Evolutionary conservation across 2,888 invertebrate species (phyloP).

Genomic region (Campopleginae sp.): DNA sequence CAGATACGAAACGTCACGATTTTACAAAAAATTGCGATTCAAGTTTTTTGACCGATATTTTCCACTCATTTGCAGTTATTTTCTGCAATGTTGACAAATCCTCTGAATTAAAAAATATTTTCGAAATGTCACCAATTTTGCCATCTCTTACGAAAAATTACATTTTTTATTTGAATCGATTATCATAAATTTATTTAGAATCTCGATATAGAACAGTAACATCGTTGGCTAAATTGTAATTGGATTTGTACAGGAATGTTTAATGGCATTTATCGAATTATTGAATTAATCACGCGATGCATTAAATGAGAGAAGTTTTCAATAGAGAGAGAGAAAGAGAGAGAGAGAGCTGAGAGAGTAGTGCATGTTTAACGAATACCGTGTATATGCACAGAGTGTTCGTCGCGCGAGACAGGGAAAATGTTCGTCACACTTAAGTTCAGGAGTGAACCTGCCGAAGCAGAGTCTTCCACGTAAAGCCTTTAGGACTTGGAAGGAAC

Average conservation of each 20-base stretch:
- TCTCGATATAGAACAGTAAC: neutral
- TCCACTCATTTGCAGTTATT: no score
- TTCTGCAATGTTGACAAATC: no score
- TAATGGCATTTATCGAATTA: neutral
- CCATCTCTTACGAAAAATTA: neutral
- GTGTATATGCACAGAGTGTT: neutral
- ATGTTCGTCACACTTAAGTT: neutral
- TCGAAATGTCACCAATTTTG: no score
- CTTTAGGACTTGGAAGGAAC: neutral
- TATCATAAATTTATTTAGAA: neutral
- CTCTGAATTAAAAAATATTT: no score
- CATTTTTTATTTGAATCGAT: neutral
- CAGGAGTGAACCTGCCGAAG: neutral
- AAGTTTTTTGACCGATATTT: no score
- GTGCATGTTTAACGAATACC: neutral
- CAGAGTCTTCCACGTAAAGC: conserved; percentile 5
- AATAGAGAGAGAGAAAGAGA: neutral
- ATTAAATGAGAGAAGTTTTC: neutral
- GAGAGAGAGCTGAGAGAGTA: no score
- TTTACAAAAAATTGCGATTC: no score
- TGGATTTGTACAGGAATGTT: neutral
- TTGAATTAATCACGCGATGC: neutral
- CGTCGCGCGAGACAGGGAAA: neutral
- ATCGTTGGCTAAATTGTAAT: neutral
- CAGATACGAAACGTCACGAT: no score